phyloP scores from a whole-genome alignment of 2,888 invertebrate genomes.

The Incurvaria masculella region DNA sequence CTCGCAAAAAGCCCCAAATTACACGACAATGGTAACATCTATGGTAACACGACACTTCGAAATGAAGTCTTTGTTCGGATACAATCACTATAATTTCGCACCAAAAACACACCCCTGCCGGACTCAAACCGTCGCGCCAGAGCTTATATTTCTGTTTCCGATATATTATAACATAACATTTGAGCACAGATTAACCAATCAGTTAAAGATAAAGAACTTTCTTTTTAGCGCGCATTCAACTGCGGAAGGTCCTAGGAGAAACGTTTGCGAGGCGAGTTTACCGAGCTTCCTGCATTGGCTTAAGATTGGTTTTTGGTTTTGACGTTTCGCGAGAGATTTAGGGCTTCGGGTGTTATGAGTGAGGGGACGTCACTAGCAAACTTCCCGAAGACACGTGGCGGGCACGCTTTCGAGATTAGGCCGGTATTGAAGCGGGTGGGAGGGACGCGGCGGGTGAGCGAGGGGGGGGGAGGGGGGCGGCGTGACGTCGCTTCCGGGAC shows the following conservation, averaged over 20 bases:
- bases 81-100: conserved; percentile 52
- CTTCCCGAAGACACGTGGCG: conserved; percentile 26
- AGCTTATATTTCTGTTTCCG: conserved; percentile 52
- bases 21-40: background rate
- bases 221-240: conserved; percentile 34
- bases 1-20: background rate
- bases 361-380: conserved; percentile 18
- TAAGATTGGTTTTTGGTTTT: conserved; percentile 13
- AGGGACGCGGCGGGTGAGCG: too few relatives aligned
- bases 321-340: conserved; percentile 26
- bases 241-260: conserved; percentile 15
- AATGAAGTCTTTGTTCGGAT: too few relatives aligned
- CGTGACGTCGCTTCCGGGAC: conserved; percentile 47
- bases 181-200: conserved; percentile 57
- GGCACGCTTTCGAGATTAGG: conserved; percentile 51
- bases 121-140: conserved; percentile 48
- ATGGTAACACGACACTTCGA: too few relatives aligned
- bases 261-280: background rate
- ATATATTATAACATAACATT: conserved; percentile 51
- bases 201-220: conserved; percentile 55
- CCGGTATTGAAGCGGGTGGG: conserved; percentile 8
- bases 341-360: conserved; percentile 45
- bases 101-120: conserved; percentile 30
- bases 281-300: background rate
- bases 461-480: conserved; percentile 6